Conservation (phyloP, 2,797 vertebrate species). For the Pteropus rufus region DNA sequence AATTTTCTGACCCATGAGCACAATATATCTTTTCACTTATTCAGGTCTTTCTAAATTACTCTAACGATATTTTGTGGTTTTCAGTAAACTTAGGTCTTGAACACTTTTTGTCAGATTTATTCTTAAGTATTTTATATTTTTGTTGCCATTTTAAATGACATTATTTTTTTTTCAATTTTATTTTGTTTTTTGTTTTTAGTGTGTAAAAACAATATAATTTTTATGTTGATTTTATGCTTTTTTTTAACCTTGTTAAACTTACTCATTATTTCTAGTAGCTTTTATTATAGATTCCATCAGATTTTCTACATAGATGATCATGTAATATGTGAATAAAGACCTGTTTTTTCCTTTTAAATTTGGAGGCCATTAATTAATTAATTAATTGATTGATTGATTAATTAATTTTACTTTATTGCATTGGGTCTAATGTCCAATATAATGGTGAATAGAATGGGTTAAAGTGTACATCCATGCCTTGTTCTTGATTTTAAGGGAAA, state of each 20-base stretch:
- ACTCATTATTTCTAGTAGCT: neutral
- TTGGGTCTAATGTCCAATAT: neutral
- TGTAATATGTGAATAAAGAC: neutral
- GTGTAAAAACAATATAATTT: neutral
- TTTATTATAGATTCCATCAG: neutral
- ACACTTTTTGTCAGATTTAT: neutral
- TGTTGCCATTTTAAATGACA: neutral
- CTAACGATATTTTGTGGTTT: neutral
- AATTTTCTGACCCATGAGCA: neutral
- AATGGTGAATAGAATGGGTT: neutral
- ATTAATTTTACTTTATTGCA: neutral
- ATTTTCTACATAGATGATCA: neutral
- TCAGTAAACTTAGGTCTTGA: neutral
- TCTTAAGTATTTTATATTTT: neutral
- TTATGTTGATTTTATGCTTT: neutral
- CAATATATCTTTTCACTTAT: neutral
- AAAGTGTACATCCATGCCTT: neutral
- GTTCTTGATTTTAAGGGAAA: neutral
- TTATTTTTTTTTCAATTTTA: neutral
- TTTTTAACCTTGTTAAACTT: neutral
- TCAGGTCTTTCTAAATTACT: neutral
- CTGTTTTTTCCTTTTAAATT: neutral
- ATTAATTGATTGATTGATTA: neutral
- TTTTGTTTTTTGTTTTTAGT: neutral
- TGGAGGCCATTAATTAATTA: neutral